Conservation (phyloP, 2,797 vertebrate genomes). For the Danio tinwini region DNA sequence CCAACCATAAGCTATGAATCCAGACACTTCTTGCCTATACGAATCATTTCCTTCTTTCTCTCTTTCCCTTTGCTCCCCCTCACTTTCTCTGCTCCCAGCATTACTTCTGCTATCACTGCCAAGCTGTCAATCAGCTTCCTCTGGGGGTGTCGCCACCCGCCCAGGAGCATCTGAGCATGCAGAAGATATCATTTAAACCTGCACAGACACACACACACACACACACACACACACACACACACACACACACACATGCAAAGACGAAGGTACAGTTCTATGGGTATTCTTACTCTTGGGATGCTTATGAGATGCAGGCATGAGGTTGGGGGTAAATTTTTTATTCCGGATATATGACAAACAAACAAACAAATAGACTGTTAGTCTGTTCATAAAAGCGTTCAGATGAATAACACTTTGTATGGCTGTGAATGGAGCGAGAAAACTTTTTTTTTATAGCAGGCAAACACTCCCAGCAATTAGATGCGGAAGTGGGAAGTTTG, state of each 20-base stretch:
- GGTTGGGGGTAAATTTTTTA: conserved; percentile 24
- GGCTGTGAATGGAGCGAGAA: background rate
- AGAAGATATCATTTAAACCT: conserved; percentile 53
- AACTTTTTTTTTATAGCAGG: conserved; percentile 37
- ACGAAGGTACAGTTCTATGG: conserved; percentile 10
- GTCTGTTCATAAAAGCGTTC: conserved; percentile 32
- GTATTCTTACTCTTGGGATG: conserved; percentile 9
- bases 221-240: conserved; percentile 27
- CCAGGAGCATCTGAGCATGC: conserved; percentile 53
- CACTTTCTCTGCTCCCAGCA: conserved; percentile 7
- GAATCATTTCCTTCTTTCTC: conserved; percentile 29
- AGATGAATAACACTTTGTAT: conserved; percentile 34
- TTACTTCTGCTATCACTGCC: conserved; percentile 36
- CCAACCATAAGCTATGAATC: background rate
- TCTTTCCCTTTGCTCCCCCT: conserved; percentile 11
- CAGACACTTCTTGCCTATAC: background rate
- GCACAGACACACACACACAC: conserved; percentile 6
- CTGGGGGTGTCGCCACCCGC: conserved; percentile 44
- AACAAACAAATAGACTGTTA: conserved; percentile 41
- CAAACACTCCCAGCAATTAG: conserved; percentile 37
- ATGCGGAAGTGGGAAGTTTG: conserved; percentile 31
- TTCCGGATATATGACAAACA: conserved; percentile 21
- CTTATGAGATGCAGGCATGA: conserved; percentile 15
- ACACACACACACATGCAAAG: conserved; percentile 8
- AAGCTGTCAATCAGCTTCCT: conserved; percentile 37